Evolutionary conservation across 2,888 invertebrate species (phyloP).

Genomic region (Andrena marginata): DNA sequence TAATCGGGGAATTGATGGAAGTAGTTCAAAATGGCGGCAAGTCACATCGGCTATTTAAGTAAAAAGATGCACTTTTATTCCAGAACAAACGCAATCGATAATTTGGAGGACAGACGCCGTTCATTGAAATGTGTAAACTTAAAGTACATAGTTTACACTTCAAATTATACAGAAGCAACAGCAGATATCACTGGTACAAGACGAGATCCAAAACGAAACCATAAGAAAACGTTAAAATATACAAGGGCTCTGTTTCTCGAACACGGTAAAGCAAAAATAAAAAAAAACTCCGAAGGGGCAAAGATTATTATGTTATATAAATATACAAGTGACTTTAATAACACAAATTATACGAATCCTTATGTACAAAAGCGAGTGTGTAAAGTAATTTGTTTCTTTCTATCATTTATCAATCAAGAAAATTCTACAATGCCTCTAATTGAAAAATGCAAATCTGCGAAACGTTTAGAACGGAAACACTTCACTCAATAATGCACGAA

Average conservation of each 20-base stretch:
- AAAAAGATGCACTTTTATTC: conserved; percentile 66
- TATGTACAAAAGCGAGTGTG: conserved; percentile 16
- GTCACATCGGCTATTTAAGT: conserved; percentile 74
- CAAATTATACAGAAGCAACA: conserved; percentile 69
- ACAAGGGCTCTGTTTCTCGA: not conserved
- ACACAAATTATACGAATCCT: conserved; percentile 15
- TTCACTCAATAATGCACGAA: conserved; percentile 29
- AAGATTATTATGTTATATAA: conserved; percentile 1
- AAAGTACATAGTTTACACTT: conserved; percentile 58
- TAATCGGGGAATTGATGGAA: conserved; percentile 84
- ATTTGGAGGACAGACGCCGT: conserved; percentile 76
- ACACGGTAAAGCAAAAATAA: conserved; percentile 15
- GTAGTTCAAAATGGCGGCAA: conserved; percentile 85
- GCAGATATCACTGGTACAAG: conserved; percentile 59
- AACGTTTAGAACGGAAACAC: conserved; percentile 39
- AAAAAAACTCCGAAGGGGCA: conserved; percentile 15
- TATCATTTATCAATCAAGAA: not conserved
- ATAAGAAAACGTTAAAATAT: conserved; percentile 1
- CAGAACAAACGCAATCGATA: conserved; percentile 68
- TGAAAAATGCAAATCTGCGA: conserved; percentile 24
- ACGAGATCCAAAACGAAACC: conserved; percentile 24
- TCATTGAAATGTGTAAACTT: conserved; percentile 65
- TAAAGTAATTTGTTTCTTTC: not conserved
- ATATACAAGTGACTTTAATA: conserved; percentile 8
- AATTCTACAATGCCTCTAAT: conserved; percentile 38